Percentiles rank a stretch among this genome's conserved stretches.
These are phyloP conservation scores for Heteromormyrus szaboi DNA, from an alignment of 2,797 vertebrate genomes.

Conservation along the genomic window DNA sequence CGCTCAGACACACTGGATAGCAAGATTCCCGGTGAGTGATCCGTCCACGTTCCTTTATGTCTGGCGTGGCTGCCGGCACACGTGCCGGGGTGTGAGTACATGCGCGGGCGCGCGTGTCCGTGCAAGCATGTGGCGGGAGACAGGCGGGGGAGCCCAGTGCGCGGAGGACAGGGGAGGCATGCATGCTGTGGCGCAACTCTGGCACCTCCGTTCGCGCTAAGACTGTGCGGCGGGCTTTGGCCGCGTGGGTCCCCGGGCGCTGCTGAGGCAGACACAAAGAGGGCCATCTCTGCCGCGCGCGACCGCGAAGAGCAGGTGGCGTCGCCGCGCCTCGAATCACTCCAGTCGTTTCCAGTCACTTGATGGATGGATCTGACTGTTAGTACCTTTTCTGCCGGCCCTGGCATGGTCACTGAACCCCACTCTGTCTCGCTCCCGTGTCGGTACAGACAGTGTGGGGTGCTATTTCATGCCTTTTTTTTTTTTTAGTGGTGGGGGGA, in stretches of 20 bases:
- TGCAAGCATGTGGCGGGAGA: constrained; percentile 26
- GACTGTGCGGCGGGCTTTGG: not conserved
- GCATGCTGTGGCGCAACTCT: constrained; percentile 44
- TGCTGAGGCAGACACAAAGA: constrained; percentile 58
- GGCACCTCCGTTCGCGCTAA: constrained; percentile 43
- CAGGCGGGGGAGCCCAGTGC: constrained; percentile 3
- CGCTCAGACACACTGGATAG: constrained; percentile 32
- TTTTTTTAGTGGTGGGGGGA: not conserved
- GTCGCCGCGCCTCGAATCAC: not conserved
- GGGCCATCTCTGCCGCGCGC: constrained; percentile 31
- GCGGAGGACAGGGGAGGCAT: constrained; percentile 28
- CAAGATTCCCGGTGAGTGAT: constrained; percentile 52
- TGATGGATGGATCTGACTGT: not conserved
- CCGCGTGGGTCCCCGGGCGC: not conserved
- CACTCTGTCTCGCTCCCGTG: constrained; percentile 26
- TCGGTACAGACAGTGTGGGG: constrained; percentile 35
- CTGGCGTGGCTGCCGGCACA: constrained; percentile 28
- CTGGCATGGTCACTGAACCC: constrained; percentile 3
- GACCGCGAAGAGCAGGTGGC: not conserved
- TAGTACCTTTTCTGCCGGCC: not conserved
- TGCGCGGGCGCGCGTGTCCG: not conserved
- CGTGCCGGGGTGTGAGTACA: not conserved
- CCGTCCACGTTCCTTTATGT: constrained; percentile 35
- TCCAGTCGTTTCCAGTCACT: not conserved
- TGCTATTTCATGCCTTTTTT: not conserved